A percentile compares a stretch with the other conserved stretches of the same genome.
phyloP scores from a whole-genome alignment of 2,888 invertebrate genomes.

The Sacculina carcini region DNA sequence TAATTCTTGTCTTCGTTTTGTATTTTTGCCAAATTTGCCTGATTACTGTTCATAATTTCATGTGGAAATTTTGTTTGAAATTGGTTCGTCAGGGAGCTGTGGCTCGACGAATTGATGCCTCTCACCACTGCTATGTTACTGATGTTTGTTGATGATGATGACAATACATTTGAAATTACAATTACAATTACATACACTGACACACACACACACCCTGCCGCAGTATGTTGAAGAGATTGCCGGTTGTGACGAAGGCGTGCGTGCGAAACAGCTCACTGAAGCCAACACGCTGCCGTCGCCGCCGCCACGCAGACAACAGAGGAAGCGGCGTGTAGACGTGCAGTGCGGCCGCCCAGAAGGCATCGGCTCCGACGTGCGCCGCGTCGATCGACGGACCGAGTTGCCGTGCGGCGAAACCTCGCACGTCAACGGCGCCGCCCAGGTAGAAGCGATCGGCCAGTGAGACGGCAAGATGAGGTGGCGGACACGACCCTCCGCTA shows the following conservation, averaged over 20 bases:
- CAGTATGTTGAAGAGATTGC: conserved; percentile 47
- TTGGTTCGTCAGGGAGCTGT: too few relatives aligned
- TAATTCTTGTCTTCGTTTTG: too few relatives aligned
- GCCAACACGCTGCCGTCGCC: conserved; percentile 42
- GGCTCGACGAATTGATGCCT: too few relatives aligned
- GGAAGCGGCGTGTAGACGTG: conserved; percentile 78
- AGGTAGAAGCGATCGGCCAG: conserved; percentile 54
- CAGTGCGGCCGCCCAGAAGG: conserved; percentile 58
- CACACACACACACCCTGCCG: too few relatives aligned
- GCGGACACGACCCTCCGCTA: not conserved
- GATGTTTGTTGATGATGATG: too few relatives aligned
- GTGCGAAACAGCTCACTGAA: conserved; percentile 60
- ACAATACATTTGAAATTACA: too few relatives aligned
- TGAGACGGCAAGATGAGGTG: conserved; percentile 31
- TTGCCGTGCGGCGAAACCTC: conserved; percentile 69
- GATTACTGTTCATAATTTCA: too few relatives aligned
- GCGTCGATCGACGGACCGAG: conserved; percentile 59
- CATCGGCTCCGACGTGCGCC: conserved; percentile 41
- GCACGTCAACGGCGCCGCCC: conserved; percentile 62
- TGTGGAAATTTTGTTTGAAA: too few relatives aligned
- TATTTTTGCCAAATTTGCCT: too few relatives aligned
- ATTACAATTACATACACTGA: too few relatives aligned
- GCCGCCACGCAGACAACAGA: too few relatives aligned
- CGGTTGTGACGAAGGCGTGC: conserved; percentile 69
- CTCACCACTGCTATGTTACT: too few relatives aligned